Percentiles rank a stretch among this genome's conserved stretches.
Evolutionary conservation across 2,113 vertebrate genomes (phyloP).

Genomic region (Phycodurus eques): DNA sequence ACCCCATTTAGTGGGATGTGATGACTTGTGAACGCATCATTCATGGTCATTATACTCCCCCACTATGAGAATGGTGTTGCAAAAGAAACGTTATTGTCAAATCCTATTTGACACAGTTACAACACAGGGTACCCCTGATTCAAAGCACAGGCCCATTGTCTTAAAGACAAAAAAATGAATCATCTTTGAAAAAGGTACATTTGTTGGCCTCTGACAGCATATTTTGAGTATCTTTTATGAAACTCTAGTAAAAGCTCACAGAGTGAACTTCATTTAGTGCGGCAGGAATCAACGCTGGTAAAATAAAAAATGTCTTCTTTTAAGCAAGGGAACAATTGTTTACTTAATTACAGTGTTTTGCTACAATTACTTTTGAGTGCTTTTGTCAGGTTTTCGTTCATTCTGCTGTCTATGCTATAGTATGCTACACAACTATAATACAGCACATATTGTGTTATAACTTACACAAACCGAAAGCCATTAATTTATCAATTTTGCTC

Average conservation of each 20-base stretch:
- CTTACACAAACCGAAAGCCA: not conserved
- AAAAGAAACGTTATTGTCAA: conserved; percentile 66
- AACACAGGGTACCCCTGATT: conserved; percentile 50
- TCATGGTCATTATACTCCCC: conserved; percentile 72
- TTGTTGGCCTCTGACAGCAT: conserved; percentile 46
- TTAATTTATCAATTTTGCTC: not conserved
- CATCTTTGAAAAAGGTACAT: conserved; percentile 50
- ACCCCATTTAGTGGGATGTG: conserved; percentile 67
- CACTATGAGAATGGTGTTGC: conserved; percentile 65
- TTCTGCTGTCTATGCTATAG: conserved; percentile 9
- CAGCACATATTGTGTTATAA: not conserved
- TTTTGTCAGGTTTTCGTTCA: conserved; percentile 42
- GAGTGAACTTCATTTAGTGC: conserved; percentile 55
- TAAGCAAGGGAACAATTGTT: conserved; percentile 51
- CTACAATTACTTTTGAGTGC: conserved; percentile 50
- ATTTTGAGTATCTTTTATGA: conserved; percentile 50
- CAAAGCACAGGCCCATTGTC: conserved; percentile 62
- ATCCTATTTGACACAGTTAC: conserved; percentile 69
- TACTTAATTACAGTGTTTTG: conserved; percentile 64
- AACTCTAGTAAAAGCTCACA: conserved; percentile 45
- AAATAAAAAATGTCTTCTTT: conserved; percentile 56
- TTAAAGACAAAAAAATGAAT: conserved; percentile 57
- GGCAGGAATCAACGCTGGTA: conserved; percentile 43
- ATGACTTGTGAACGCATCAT: conserved; percentile 69
- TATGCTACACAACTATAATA: not conserved